Evolutionary conservation across 2,113 vertebrate genomes (phyloP).

Genomic region (Protobothrops flavoviridis): DNA sequence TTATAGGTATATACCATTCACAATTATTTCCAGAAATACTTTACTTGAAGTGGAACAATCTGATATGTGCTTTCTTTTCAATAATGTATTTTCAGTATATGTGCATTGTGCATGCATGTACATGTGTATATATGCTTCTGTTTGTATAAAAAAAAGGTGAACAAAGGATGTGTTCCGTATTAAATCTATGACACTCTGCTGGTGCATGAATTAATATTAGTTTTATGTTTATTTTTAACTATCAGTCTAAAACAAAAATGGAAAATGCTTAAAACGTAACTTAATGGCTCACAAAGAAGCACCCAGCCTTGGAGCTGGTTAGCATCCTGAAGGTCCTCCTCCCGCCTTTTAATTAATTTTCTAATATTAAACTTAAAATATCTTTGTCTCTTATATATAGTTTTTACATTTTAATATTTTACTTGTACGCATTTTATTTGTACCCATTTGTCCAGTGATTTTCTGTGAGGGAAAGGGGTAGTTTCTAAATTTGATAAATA

Average conservation of each 20-base stretch:
- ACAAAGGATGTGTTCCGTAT: neutral
- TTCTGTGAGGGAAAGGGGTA: neutral
- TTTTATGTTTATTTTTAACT: slow-evolving; percentile 20
- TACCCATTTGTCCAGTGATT: neutral
- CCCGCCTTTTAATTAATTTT: neutral
- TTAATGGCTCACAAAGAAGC: neutral
- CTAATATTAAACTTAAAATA: neutral
- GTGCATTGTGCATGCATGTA: neutral
- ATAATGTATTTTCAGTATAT: neutral
- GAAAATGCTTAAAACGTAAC: slow-evolving; percentile 8
- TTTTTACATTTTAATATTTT: neutral
- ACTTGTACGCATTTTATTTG: neutral
- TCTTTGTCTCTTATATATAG: neutral
- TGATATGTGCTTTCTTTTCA: neutral
- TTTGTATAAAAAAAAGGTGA: neutral
- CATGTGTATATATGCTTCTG: neutral
- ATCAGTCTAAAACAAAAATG: neutral
- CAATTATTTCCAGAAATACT: slow-evolving; percentile 5
- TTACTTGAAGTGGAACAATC: neutral
- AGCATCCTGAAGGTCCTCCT: neutral
- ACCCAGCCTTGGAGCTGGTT: neutral
- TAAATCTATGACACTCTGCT: neutral
- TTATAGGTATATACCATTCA: neutral
- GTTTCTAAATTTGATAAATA: neutral
- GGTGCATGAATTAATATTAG: neutral